Evolutionary conservation across 2,797 vertebrate genomes (phyloP), one percentile per base, ranked within the genome.

Genomic region (Enteromius mattozi): DNA sequence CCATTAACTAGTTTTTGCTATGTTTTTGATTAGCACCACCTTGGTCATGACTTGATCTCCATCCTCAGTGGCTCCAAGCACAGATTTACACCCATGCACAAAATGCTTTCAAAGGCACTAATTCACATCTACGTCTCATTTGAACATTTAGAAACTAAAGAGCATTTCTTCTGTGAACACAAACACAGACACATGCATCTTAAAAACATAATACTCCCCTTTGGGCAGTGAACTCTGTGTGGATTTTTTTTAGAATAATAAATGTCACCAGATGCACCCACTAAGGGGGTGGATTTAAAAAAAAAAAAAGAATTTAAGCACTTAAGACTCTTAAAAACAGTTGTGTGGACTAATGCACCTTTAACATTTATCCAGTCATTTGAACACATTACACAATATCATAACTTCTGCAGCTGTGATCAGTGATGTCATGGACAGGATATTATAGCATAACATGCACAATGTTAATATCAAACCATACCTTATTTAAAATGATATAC

Each of bases 1-100:
- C 75, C n/a, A 42, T 61, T 61, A 24, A 61, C 54, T 78, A 27
- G 54, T 61, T 40, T 77, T 56, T 76, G 12, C 33, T 9, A 19
- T 8, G 8, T 49, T 27, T 59, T 10, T 24, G 56, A 24, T 49
- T 19, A 30, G 37, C 37, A 24, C 2, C 21, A n/a, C 37, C 35
- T 24, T 70, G 12, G 27, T 35, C 2, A 54, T 54, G 27, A 35
- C 10, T 49, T 74, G 16, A 12, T 13, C 54, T 54, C 9, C 27
- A 54, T 75, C 16, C 71, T 35, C 71, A 75, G 2, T 35, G 47
- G 19, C 30, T 35, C 10, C 30, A 30, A 21, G 30, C 19, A 35
- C 40, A 54, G 27, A 75, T 21, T 6, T 0, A 35, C 10, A 75
- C 2, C 14, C 24, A 49, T 10, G 3, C 24, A 72, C 24, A 5